Evolutionary conservation across 2,113 vertebrate genomes (phyloP).

Genomic region (Galeopterus variegatus): DNA sequence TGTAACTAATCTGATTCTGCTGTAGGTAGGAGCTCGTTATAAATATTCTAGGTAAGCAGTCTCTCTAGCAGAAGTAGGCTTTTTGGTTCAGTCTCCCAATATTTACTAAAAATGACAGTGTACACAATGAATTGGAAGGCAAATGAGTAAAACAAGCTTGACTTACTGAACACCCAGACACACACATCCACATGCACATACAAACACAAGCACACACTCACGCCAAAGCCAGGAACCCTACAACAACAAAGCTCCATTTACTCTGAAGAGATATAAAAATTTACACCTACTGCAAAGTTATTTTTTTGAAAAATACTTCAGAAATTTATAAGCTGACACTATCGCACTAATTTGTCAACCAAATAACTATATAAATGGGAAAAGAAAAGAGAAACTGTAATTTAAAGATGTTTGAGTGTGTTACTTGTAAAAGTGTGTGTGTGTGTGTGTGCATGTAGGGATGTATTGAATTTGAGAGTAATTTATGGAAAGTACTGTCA

Average conservation of each 20-base stretch:
- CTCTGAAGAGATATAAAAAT: slow-evolving; percentile 15
- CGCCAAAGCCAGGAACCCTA: neutral
- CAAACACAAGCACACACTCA: neutral
- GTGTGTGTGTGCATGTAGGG: slow-evolving; percentile 81
- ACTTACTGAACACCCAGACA: neutral
- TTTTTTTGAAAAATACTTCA: slow-evolving; percentile 84
- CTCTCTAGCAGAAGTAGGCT: neutral
- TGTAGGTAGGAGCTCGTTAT: neutral
- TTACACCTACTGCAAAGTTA: slow-evolving; percentile 75
- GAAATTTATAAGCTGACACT: slow-evolving; percentile 85
- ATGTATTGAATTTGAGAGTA: slow-evolving; percentile 90
- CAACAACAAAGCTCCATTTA: slow-evolving; percentile 58
- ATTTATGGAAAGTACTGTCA: slow-evolving; percentile 91
- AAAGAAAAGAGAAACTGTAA: slow-evolving; percentile 87
- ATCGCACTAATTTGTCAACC: slow-evolving; percentile 86
- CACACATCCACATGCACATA: neutral
- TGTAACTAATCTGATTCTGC: neutral
- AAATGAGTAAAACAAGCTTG: neutral
- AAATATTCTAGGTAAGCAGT: neutral
- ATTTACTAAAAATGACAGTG: neutral
- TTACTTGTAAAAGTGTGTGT: neutral
- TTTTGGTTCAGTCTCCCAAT: neutral
- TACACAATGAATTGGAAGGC: neutral
- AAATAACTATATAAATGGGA: slow-evolving; percentile 87
- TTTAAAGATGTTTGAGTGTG: slow-evolving; percentile 82